Conservation (phyloP, 1,140 invertebrate species). For the Drosophila rufa region DNA sequence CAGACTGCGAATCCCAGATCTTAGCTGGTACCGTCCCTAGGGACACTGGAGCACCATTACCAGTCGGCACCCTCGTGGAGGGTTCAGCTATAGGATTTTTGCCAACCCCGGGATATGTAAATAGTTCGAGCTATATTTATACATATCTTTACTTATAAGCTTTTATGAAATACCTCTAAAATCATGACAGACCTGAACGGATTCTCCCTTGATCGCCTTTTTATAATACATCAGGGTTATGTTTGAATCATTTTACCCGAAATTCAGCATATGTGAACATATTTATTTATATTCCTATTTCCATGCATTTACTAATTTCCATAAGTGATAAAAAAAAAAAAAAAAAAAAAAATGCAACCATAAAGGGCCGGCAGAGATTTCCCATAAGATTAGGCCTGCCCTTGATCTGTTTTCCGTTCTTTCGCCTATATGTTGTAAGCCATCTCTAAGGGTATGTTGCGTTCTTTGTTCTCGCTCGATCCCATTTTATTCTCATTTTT, state of each 20-base stretch:
- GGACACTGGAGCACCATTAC: too few relatives aligned
- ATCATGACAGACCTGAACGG: not conserved
- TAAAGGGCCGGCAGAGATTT: not conserved
- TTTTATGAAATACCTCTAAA: not conserved
- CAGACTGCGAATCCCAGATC: too few relatives aligned
- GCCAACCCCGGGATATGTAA: not conserved
- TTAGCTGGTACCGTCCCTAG: too few relatives aligned
- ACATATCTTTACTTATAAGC: too few relatives aligned
- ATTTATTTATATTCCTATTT: constrained; percentile 1
- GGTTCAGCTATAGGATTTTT: too few relatives aligned
- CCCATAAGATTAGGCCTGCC: constrained; percentile 8
- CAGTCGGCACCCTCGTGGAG: too few relatives aligned
- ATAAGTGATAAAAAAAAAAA: constrained; percentile 4
- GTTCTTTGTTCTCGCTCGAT: constrained; percentile 36
- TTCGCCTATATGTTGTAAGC: not conserved
- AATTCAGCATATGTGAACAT: constrained; percentile 7
- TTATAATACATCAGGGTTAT: too few relatives aligned
- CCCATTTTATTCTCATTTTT: constrained; percentile 63
- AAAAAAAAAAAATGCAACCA: constrained; percentile 1
- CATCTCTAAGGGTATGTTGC: constrained; percentile 44
- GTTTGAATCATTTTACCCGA: not conserved
- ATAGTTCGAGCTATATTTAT: not conserved
- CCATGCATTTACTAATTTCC: constrained; percentile 12
- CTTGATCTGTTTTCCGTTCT: constrained; percentile 12
- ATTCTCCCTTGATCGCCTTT: not conserved